phyloP scores from a whole-genome alignment of 2,888 invertebrate species.

The Oscheius myriophilus region DNA sequence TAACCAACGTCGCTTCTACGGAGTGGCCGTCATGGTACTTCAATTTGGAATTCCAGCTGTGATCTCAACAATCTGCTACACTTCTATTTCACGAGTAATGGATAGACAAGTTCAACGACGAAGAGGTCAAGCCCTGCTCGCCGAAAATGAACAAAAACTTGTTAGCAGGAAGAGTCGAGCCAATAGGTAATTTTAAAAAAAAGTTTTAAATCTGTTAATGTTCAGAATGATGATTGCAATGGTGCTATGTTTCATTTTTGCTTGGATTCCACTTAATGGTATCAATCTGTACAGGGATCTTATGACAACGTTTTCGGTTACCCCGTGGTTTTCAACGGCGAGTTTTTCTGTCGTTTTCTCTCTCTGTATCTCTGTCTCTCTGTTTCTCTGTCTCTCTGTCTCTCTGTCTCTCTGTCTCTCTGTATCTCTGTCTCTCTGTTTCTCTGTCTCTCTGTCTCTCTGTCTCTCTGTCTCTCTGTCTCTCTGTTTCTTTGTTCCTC shows the following conservation, averaged over 20 bases:
- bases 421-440: no score
- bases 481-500: no score
- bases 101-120: conserved; percentile 44
- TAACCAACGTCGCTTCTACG: conserved; percentile 48
- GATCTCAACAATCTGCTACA: conserved; percentile 62
- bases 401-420: no score
- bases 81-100: conserved; percentile 46
- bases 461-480: no score
- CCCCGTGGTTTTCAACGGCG: conserved; percentile 43
- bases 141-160: conserved; percentile 49
- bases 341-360: background rate
- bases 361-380: background rate
- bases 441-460: no score
- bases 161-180: conserved; percentile 50
- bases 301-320: conserved; percentile 37
- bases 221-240: conserved; percentile 68
- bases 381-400: no score
- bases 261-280: conserved; percentile 69
- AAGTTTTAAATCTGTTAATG: background rate
- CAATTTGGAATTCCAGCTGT: conserved; percentile 69
- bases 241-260: conserved; percentile 65
- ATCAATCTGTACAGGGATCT: conserved; percentile 67
- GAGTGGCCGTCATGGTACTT: conserved; percentile 58
- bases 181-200: conserved; percentile 40
- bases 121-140: conserved; percentile 47